A percentile compares a stretch with the other conserved stretches of the same genome.
phyloP scores from a whole-genome alignment of 2,888 invertebrate species.

The Macrophya alboannulata region DNA sequence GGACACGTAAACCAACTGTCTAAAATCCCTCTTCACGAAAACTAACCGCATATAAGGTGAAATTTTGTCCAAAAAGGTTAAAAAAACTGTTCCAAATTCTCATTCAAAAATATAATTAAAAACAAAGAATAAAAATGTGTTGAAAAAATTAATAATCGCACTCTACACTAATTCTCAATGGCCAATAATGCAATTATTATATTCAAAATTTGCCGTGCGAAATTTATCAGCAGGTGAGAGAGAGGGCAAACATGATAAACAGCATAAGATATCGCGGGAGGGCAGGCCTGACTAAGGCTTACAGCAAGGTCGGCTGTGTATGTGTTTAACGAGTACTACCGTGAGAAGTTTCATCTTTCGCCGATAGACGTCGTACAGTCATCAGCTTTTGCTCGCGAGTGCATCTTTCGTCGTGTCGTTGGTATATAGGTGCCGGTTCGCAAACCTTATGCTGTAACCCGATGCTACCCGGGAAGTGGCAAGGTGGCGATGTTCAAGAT shows the following conservation, averaged over 20 bases:
- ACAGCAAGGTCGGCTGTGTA: neutral
- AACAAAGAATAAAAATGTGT: neutral
- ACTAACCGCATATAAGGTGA: neutral
- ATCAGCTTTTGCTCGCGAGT: neutral
- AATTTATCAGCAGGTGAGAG: neutral
- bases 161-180: too few species aligned
- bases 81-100: neutral
- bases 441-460: neutral
- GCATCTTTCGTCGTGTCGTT: neutral
- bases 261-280: neutral
- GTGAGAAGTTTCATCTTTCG: neutral
- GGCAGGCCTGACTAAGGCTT: neutral
- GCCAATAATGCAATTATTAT: too few species aligned
- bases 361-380: constrained; percentile 5
- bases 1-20: neutral
- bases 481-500: neutral
- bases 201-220: too few species aligned
- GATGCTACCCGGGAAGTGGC: constrained; percentile 2
- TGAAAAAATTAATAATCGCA: too few species aligned
- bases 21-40: neutral
- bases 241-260: neutral
- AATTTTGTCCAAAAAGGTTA: neutral
- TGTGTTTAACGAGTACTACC: neutral
- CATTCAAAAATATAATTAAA: neutral
- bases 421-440: neutral